Evolutionary conservation across 2,113 vertebrate species (phyloP).

Genomic region (Shinisaurus crocodilurus): DNA sequence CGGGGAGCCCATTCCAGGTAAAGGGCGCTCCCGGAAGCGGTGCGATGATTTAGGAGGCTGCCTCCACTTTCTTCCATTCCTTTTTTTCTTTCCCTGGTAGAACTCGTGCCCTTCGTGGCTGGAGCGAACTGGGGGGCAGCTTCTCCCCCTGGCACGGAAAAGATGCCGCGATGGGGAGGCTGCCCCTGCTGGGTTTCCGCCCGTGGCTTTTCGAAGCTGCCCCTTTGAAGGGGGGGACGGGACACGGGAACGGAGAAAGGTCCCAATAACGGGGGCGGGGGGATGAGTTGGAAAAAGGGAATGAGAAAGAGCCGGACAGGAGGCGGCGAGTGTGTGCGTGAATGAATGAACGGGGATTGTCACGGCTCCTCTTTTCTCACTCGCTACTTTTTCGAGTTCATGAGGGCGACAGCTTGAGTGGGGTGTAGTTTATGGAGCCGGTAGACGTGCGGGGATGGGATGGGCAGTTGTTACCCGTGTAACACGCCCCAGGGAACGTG

Average conservation of each 20-base stretch:
- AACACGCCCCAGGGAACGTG: background rate
- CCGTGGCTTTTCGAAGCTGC: too few species aligned
- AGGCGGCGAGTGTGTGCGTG: background rate
- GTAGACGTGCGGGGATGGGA: background rate
- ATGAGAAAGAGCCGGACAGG: background rate
- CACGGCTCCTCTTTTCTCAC: background rate
- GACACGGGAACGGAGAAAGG: too few species aligned
- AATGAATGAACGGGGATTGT: background rate
- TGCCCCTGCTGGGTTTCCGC: background rate
- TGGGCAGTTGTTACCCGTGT: background rate
- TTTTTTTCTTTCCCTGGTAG: too few species aligned
- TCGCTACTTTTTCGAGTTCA: background rate
- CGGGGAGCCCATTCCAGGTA: constrained; percentile 5
- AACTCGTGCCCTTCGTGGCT: too few species aligned
- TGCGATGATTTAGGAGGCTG: background rate
- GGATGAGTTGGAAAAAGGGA: background rate
- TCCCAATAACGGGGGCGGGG: background rate
- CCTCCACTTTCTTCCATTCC: too few species aligned
- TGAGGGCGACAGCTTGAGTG: background rate
- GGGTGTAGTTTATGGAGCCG: background rate
- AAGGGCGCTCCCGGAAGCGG: background rate
- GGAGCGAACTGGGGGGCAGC: too few species aligned
- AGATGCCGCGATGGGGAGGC: background rate
- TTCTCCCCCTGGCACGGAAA: background rate
- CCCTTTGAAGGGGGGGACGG: background rate